Conservation (phyloP, 1,140 invertebrate species). For the Musca vetustissima region DNA sequence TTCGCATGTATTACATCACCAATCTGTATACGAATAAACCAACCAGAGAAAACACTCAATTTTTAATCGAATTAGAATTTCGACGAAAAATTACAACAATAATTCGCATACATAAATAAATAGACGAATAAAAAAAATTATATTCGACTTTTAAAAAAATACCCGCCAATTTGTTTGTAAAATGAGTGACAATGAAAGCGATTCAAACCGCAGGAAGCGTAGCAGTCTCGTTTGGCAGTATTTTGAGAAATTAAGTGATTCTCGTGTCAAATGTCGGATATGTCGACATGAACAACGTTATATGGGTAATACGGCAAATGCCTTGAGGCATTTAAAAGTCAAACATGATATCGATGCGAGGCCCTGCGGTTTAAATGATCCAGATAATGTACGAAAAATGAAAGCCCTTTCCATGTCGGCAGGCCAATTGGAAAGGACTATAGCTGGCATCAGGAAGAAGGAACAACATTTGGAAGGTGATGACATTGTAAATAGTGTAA, state of each 20-base stretch:
- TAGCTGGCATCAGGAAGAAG: background rate
- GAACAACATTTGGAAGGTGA: too few relatives aligned
- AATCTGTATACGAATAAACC: constrained; percentile 2
- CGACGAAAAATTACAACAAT: background rate
- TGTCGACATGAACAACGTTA: constrained; percentile 28
- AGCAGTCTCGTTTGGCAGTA: constrained; percentile 30
- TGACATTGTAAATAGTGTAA: too few relatives aligned
- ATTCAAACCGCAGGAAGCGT: background rate
- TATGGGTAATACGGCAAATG: constrained; percentile 28
- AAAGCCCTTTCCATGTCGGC: background rate
- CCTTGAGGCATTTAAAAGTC: constrained; percentile 29
- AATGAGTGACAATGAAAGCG: constrained; percentile 7
- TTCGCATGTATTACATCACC: too few relatives aligned
- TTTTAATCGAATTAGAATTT: constrained; percentile 7
- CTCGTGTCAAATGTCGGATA: constrained; percentile 19
- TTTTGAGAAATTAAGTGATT: constrained; percentile 26
- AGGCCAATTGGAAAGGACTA: background rate
- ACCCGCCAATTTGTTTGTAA: background rate
- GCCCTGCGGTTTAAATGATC: background rate
- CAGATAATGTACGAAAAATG: constrained; percentile 13
- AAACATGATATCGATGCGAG: constrained; percentile 31
- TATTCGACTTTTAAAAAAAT: constrained; percentile 7
- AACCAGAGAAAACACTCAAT: too few relatives aligned
- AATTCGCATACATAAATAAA: background rate
- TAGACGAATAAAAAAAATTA: background rate